Conservation (phyloP, 2,888 invertebrate species). For the Machimus atricapillus region DNA sequence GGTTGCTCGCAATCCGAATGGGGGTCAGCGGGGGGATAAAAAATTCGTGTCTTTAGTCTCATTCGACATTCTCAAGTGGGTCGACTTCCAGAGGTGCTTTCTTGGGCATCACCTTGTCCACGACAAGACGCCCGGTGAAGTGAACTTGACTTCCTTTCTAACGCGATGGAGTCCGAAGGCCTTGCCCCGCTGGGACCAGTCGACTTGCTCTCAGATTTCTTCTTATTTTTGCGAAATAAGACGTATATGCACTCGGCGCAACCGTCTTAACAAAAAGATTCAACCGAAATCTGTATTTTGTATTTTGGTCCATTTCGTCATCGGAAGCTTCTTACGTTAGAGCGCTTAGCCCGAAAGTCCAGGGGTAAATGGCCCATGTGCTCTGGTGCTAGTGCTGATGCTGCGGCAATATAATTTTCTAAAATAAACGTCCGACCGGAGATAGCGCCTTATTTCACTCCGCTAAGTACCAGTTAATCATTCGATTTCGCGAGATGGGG, state of each 20-base stretch:
- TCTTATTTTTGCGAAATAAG: not conserved
- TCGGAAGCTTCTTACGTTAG: not conserved
- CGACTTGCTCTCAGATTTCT: not conserved
- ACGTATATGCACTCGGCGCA: not conserved
- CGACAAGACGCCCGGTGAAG: not conserved
- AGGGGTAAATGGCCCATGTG: not conserved
- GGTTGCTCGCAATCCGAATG: not conserved
- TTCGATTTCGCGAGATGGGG: not conserved
- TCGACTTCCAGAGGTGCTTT: not conserved
- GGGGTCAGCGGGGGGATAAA: not conserved
- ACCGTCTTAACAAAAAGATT: not conserved
- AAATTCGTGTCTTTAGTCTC: not conserved
- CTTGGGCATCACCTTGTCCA: not conserved
- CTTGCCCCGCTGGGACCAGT: not conserved
- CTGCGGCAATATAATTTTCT: not conserved
- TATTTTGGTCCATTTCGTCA: not conserved
- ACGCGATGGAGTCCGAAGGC: not conserved
- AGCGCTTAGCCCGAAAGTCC: not conserved
- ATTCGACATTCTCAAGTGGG: not conserved
- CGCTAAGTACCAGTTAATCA: not conserved
- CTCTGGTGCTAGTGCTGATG: not conserved
- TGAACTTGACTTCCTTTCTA: slow-evolving; percentile 22
- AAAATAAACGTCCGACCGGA: not conserved
- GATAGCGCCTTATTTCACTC: not conserved
- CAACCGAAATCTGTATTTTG: not conserved